phyloP scores from a whole-genome alignment of 35 echinoderm and acorn worm genomes.

The Ophiothrix spiculata region DNA sequence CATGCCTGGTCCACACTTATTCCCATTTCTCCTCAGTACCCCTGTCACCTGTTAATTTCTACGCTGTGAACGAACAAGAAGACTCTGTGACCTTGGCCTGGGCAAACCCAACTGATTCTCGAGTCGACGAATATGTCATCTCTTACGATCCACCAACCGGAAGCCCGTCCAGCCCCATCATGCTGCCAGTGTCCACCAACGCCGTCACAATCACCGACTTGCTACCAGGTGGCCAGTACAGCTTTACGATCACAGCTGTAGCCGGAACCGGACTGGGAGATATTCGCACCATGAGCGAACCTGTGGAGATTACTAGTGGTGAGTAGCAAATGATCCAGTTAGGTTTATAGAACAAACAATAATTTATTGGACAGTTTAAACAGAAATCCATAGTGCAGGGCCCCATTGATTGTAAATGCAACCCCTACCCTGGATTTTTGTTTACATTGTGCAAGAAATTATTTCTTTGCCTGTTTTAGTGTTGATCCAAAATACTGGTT shows the following conservation, averaged over 20 bases:
- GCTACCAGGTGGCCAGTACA: constrained; percentile 18
- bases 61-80: not conserved
- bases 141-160: not conserved
- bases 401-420: no score
- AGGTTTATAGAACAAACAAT: no score
- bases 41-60: not conserved
- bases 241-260: constrained; percentile 2
- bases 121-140: not conserved
- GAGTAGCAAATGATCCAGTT: no score
- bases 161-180: not conserved
- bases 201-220: not conserved
- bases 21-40: no score
- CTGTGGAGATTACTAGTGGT: constrained; percentile 3
- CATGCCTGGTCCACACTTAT: no score
- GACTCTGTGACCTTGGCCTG: constrained; percentile 1
- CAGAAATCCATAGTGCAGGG: no score
- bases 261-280: constrained; percentile 4
- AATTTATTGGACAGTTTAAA: no score
- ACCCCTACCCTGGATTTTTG: no score
- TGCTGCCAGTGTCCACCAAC: not conserved
- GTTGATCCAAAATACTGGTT: no score
- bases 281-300: constrained; percentile 2
- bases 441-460: no score
- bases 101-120: not conserved
- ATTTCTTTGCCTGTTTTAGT: no score